Conservation (phyloP, 2,113 vertebrate species). For the Speoplatyrhinus poulsoni region DNA sequence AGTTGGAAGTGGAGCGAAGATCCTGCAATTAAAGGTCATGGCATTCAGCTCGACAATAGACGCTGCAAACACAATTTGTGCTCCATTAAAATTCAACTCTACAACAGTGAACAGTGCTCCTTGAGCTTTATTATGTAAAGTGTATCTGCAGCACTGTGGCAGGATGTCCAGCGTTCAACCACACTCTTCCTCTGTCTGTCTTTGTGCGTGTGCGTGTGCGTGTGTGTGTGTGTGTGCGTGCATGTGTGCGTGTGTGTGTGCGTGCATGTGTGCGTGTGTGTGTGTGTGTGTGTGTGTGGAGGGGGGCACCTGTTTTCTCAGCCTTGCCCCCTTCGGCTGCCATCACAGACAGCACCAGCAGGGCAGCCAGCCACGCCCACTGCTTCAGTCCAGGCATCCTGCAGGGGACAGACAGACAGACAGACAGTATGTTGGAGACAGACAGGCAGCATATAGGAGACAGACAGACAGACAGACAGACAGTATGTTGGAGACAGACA, state of each 20-base stretch:
- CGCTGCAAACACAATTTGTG: neutral
- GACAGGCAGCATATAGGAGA: neutral
- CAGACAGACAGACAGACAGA: no score
- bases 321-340: conserved; percentile 72
- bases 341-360: conserved; percentile 69
- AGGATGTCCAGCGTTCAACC: neutral
- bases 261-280: neutral
- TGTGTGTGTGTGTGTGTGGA: neutral
- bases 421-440: neutral
- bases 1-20: neutral
- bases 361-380: conserved; percentile 64
- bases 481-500: neutral
- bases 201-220: neutral
- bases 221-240: neutral
- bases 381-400: conserved; percentile 75
- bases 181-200: neutral
- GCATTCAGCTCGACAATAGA: neutral
- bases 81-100: neutral
- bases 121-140: neutral
- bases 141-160: neutral
- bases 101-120: neutral
- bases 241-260: neutral
- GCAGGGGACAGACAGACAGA: conserved; percentile 28
- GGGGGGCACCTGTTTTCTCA: conserved; percentile 73
- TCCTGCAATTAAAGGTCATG: conserved; percentile 5